A percentile compares a stretch with the other conserved stretches of the same genome.
These are phyloP conservation scores for Falcaria lacertinaria DNA, from an alignment of 2,888 invertebrate genomes.

Conservation along the genomic window DNA sequence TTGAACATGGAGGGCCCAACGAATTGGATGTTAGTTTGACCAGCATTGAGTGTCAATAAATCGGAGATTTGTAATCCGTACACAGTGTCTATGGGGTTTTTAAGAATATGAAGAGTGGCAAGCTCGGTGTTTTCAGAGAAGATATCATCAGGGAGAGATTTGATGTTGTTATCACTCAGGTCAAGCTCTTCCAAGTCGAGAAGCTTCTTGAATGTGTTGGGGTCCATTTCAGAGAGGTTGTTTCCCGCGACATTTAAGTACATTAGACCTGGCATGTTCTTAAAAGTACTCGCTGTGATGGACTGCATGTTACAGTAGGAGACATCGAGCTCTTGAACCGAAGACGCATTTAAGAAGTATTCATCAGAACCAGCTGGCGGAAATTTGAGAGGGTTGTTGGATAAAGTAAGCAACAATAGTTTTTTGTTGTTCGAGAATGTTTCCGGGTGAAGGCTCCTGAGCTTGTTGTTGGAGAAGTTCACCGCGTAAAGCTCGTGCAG, in stretches of 20 bases:
- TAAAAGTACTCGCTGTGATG: constrained; percentile 82
- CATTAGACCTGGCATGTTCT: constrained; percentile 81
- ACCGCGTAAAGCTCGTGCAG: constrained; percentile 83
- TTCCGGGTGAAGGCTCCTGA: constrained; percentile 83
- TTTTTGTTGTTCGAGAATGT: constrained; percentile 84
- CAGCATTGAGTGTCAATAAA: constrained; percentile 83
- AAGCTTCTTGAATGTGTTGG: constrained; percentile 80
- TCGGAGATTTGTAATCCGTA: constrained; percentile 81
- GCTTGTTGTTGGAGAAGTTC: constrained; percentile 83
- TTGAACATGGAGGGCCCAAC: constrained; percentile 83
- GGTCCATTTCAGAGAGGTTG: constrained; percentile 80
- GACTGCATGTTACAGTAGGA: constrained; percentile 84
- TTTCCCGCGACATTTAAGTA: constrained; percentile 86
- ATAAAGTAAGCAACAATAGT: constrained; percentile 82
- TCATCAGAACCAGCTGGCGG: constrained; percentile 58
- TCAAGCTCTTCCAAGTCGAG: constrained; percentile 85
- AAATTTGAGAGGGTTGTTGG: constrained; percentile 82
- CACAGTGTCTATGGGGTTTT: constrained; percentile 83
- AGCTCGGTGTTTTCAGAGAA: constrained; percentile 84
- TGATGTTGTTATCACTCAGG: constrained; percentile 84
- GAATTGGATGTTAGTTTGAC: constrained; percentile 83
- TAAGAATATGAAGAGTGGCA: constrained; percentile 83
- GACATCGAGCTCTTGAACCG: constrained; percentile 85
- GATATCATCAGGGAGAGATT: constrained; percentile 80
- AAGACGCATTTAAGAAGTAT: constrained; percentile 80